A percentile compares a stretch with the other conserved stretches of the same genome.
These are phyloP conservation scores for Tenthredo scrophulariae DNA, from an alignment of 2,888 invertebrate genomes.

Conservation along the genomic window DNA sequence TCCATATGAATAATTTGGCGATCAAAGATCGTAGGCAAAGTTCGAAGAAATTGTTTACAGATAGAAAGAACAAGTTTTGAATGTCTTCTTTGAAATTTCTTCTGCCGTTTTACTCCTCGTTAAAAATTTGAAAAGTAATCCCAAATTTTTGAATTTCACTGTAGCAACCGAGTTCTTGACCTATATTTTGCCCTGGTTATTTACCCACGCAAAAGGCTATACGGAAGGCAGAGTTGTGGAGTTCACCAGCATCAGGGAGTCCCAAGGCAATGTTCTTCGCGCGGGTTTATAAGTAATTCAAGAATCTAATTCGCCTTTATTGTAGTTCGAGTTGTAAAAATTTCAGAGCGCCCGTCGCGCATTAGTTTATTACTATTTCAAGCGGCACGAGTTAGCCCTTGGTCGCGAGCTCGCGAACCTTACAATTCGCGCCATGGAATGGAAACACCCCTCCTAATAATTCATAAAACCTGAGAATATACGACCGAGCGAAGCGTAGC, in stretches of 20 bases:
- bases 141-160: not conserved
- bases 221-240: constrained; percentile 21
- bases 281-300: constrained; percentile 41
- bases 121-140: not conserved
- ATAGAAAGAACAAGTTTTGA: not conserved
- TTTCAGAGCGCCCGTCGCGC: constrained; percentile 44
- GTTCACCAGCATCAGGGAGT: constrained; percentile 31
- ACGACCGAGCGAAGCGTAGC: constrained; percentile 46
- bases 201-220: constrained; percentile 9
- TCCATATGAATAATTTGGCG: not conserved
- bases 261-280: constrained; percentile 51
- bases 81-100: not conserved
- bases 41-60: not conserved
- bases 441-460: constrained; percentile 48
- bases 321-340: constrained; percentile 50
- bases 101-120: not conserved
- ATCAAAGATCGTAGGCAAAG: not conserved
- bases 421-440: constrained; percentile 46
- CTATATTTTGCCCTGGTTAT: constrained; percentile 14
- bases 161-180: constrained; percentile 14
- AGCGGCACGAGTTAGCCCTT: constrained; percentile 45
- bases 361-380: constrained; percentile 51
- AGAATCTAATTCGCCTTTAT: constrained; percentile 52
- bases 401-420: constrained; percentile 32
- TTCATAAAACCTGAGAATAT: constrained; percentile 47